Base-by-base conservation (phyloP, 2,797 vertebrate species). In the Coregonus sp. region DNA sequence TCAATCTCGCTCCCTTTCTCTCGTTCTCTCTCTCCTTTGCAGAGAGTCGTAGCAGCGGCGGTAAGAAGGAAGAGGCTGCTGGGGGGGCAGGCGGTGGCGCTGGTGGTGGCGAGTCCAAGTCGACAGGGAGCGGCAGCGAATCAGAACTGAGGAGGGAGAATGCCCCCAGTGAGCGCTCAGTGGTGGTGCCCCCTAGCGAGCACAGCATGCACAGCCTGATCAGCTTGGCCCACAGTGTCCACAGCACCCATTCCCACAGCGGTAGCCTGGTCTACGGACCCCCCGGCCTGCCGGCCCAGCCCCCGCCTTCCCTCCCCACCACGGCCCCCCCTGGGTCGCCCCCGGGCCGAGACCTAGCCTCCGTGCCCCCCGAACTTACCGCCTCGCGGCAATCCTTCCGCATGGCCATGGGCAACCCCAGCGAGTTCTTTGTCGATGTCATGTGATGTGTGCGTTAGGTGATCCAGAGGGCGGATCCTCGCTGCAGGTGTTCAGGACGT, bases 381-480 rank as follows among this genome's bases (percentile, higher is more conserved):
- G 93, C 95, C 86, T 95, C 97, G 82, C 96, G 95, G 89, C 96
- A 98, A 93, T 97, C 97, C 85, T 97, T 99, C 94, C 94, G 94
- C 90, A 95, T 98, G 92, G 97, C 97, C 92, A 95, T 98, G 95
- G 97, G 96, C 87, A 98, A 98, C 94, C 96, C 97, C 91, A 94
- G 96, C 85, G 97, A 99, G 94, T 98, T 98, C 92, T 99, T 99
- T 89, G 96, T 98, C 89, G 97, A 98, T 88, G 97, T 99, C 93
- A 99, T 99, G 97, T 99, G 96, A 98, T 66, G 31, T n/a, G 61
- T 74, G 72, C 59, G 31, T 33, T 33, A 33, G 31, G 31, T 47
- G 75, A 86, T 20, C 56, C 51, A 12, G 69, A 77, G 72, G 70
- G 72, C 31, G 5, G 35, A 25, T 20, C 25, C 72, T 67, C 2